Base-by-base conservation (phyloP, 2,113 vertebrate genomes). In the Ageneiosus marmoratus region DNA sequence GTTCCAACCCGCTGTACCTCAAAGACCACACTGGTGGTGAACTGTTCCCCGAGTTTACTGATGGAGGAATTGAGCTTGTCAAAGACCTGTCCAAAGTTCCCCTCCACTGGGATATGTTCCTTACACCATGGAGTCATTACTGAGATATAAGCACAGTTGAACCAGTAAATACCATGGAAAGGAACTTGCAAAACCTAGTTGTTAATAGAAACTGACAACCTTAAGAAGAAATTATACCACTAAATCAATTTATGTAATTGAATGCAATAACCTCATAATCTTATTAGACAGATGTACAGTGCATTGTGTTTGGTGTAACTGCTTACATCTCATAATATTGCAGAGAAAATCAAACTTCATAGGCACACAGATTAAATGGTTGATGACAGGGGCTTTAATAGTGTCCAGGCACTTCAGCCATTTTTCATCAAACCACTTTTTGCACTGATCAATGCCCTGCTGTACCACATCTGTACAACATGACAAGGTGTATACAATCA, bases 331-430 rank as follows among this genome's bases (percentile, higher is more conserved):
- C 88, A 93, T 87, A 1, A 94, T 13, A 8, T 89, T 50, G 82
- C 97, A 99, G 78, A 98, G 85, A 90, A 96, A 95, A 69, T 89
- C 82, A 83, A 97, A 95, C 77, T 89, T 95, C 96, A 98, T 96
- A n/a, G 96, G 94, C 27, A 96, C 34, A 65, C 97, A 99, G n/a
- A 99, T 56, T 24, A 98, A 6, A 89, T 96, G 91, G 86, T 34
- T 95, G 89, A 98, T 10, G 60, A 98, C 11, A 0, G 97, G 96
- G 12, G 93, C 72, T 0, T 0, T 0, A 20, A 96, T 55, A 0
- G 0, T 2, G 0, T 1, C 1, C 91, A 90, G 83, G 70, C 96
- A 97, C 0, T 27, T 27, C 0, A 0, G 0, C 5, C 95, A 62
- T 83, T 93, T 96, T 0, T 0, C 0, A 0, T 70, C 1, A 58